Conservation (phyloP, 2,888 invertebrate genomes). For the Sericinus montela region DNA sequence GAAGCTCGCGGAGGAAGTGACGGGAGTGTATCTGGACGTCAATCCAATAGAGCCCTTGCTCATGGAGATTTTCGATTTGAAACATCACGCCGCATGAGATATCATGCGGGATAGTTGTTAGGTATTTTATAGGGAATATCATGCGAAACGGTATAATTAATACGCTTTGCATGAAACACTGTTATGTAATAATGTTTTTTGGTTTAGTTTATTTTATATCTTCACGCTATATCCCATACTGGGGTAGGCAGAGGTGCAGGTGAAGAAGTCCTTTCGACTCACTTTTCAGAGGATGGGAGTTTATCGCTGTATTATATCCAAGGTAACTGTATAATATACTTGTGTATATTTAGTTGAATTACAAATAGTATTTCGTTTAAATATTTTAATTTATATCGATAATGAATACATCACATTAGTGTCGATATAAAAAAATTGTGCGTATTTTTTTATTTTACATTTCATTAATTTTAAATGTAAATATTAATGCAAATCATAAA, state of each 20-base stretch:
- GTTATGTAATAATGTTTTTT: too few relatives aligned
- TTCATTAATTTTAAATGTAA: not conserved
- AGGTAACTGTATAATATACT: too few relatives aligned
- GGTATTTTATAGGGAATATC: not conserved
- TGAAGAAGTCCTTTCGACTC: too few relatives aligned
- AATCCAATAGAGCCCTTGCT: conserved; percentile 97
- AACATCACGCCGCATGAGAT: conserved; percentile 74
- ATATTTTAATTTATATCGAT: not conserved
- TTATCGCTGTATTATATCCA: too few relatives aligned
- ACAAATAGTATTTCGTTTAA: not conserved
- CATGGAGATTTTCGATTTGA: conserved; percentile 97
- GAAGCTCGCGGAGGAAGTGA: conserved; percentile 93
- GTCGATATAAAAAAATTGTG: not conserved
- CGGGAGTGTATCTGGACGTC: conserved; percentile 94
- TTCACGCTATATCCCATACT: too few relatives aligned
- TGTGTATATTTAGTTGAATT: too few relatives aligned
- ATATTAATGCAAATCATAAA: not conserved
- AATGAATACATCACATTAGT: not conserved
- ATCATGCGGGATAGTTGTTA: not conserved
- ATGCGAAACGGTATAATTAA: too few relatives aligned
- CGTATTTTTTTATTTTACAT: not conserved
- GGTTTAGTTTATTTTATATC: too few relatives aligned
- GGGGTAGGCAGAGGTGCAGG: too few relatives aligned
- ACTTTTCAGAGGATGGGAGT: too few relatives aligned
- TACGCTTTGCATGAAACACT: too few relatives aligned